These are phyloP conservation scores for Acromyrmex echinatior DNA, from an alignment of 1,140 invertebrate species.

Conservation along the genomic window DNA sequence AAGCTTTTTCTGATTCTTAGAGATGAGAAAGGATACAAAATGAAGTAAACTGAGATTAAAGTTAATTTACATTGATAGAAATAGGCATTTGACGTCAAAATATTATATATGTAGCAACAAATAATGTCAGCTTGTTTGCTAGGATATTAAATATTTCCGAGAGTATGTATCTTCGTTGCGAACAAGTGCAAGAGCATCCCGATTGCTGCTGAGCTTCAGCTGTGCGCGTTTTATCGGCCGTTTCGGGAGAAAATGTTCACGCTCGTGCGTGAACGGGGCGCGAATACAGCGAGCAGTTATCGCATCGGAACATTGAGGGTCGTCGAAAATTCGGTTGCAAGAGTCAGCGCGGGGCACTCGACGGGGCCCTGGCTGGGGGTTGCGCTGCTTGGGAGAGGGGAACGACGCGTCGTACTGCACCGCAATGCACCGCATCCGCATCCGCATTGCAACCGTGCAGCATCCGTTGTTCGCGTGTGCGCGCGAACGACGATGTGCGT, in stretches of 20 bases:
- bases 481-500: conserved; percentile 47
- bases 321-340: conserved; percentile 71
- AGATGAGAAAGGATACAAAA: too few species aligned
- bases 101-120: too few species aligned
- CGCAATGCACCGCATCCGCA: conserved; percentile 50
- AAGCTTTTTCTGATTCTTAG: too few species aligned
- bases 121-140: too few species aligned
- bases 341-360: conserved; percentile 69
- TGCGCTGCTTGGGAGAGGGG: conserved; percentile 16
- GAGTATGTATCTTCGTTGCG: neutral
- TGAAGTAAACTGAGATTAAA: too few species aligned
- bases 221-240: conserved; percentile 56
- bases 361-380: conserved; percentile 68
- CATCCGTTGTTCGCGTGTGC: conserved; percentile 72
- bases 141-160: neutral
- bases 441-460: conserved; percentile 72
- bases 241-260: conserved; percentile 46
- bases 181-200: conserved; percentile 69
- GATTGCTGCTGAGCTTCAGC: neutral
- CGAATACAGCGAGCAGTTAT: conserved; percentile 38
- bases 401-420: conserved; percentile 8
- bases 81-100: too few species aligned
- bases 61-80: too few species aligned
- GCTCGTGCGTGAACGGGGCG: conserved; percentile 22
- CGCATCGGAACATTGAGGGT: conserved; percentile 66